Evolutionary conservation across 2,797 vertebrate genomes (phyloP), one percentile per base, ranked within the genome.

Genomic region (Carcharodon carcharias): DNA sequence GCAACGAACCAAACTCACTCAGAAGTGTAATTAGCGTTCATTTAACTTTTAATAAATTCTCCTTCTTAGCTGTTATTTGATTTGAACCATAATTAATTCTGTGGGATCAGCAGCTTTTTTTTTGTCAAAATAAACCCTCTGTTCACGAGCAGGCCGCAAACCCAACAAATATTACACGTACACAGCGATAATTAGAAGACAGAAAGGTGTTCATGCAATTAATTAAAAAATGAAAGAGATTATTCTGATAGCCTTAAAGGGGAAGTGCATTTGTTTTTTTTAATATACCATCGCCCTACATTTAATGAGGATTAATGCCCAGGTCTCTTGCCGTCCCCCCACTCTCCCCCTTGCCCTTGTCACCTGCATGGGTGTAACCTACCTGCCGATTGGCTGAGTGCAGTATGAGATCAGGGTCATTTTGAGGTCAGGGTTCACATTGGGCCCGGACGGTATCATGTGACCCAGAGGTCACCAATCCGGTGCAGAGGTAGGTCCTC

Each of bases 71-170:
- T n/a, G 40, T 65, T 40, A 65, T 45, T 65, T 65, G 61, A 93
- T 93, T 23, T 12, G n/a, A 93, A n/a, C 9, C 63, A 40, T 93
- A 67, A 93, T 93, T 93, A 93, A 93, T 93, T 93, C 63, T 67
- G 91, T 93, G 91, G 91, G 63, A 93, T 93, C 91, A 67, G 91
- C 91, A 93, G 91, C 21, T 92, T 63, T 65, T 93, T n/a, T 65
- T 89, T 56, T 89, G 0, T 45, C 7, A 58, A 65, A 65, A 65
- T 45, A 63, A 31, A n/a, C 18, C n/a, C n/a, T 67, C 91, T 93
- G 82, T 85, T 93, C 91, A 93, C 61, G 11, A 67, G 63, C 63
- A 45, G 91, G n/a, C n/a, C 91, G 14, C 63, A 65, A n/a, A 67
- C 91, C 91, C 91, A 93, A 65, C n/a, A 65, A 93, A 67, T 7